These are phyloP conservation scores for Aphelinus atriplicis DNA, from an alignment of 1,140 invertebrate species.

Conservation along the genomic window DNA sequence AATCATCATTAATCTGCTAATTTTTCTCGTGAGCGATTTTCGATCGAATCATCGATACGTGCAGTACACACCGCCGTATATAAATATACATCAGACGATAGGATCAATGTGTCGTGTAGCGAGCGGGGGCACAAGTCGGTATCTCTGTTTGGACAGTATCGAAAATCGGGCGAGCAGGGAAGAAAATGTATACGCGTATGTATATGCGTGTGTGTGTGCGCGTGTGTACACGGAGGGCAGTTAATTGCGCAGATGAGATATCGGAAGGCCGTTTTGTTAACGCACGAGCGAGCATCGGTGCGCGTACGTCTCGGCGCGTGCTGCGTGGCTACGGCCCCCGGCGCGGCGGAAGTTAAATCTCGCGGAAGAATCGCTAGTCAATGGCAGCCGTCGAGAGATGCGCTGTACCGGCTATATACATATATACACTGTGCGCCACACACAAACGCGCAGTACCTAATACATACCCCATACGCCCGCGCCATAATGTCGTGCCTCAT, in stretches of 20 bases:
- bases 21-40: no score
- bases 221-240: not conserved
- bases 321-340: not conserved
- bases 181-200: not conserved
- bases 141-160: not conserved
- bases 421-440: not conserved
- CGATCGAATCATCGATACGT: no score
- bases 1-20: no score
- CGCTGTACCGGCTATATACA: not conserved
- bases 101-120: no score
- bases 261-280: slow-evolving; percentile 8
- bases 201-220: no score
- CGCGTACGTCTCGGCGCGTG: not conserved
- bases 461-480: not conserved
- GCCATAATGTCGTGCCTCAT: slow-evolving; percentile 21
- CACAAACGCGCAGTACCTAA: not conserved
- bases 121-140: no score
- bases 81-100: no score
- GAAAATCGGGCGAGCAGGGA: not conserved
- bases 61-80: no score
- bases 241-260: slow-evolving; percentile 35
- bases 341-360: slow-evolving; percentile 35
- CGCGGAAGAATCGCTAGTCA: slow-evolving; percentile 37
- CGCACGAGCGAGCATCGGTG: slow-evolving; percentile 11
- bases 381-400: not conserved